These are phyloP conservation scores for Drosophila sulfurigaster DNA, from an alignment of 1,140 invertebrate genomes.

Conservation along the genomic window DNA sequence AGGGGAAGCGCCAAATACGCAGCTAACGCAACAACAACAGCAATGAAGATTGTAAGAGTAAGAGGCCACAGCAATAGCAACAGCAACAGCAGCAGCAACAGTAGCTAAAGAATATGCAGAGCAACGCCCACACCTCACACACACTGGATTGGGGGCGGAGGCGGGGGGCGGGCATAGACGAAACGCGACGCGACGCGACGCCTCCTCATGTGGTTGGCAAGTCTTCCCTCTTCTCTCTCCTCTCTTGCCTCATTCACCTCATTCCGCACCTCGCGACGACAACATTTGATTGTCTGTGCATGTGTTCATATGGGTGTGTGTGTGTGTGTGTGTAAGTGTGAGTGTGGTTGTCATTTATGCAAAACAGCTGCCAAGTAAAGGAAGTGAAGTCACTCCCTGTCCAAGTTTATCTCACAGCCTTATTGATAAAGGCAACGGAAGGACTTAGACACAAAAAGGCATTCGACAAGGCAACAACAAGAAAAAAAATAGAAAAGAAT, in stretches of 20 bases:
- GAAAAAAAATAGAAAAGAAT: slow-evolving; percentile 19
- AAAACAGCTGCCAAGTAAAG: slow-evolving; percentile 77
- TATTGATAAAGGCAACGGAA: slow-evolving; percentile 80
- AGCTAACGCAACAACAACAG: slow-evolving; percentile 47
- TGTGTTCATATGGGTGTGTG: slow-evolving; percentile 14
- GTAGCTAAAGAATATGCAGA: slow-evolving; percentile 11
- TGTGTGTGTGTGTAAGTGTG: slow-evolving; percentile 26
- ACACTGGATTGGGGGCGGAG: background rate
- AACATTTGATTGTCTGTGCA: slow-evolving; percentile 58
- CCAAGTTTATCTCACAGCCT: slow-evolving; percentile 70
- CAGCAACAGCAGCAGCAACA: slow-evolving; percentile 30
- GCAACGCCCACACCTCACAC: slow-evolving; percentile 40
- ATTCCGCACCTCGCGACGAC: slow-evolving; percentile 50
- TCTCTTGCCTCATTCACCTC: slow-evolving; percentile 2
- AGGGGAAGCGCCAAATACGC: slow-evolving; percentile 75
- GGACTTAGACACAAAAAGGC: slow-evolving; percentile 72
- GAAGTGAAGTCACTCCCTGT: slow-evolving; percentile 61
- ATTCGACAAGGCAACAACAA: slow-evolving; percentile 41
- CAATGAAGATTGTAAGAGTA: slow-evolving; percentile 21
- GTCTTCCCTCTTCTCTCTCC: slow-evolving; percentile 8
- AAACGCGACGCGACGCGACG: slow-evolving; percentile 32
- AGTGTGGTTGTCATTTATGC: slow-evolving; percentile 69
- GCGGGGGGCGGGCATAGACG: slow-evolving; percentile 45
- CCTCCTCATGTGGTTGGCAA: slow-evolving; percentile 42
- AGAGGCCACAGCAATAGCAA: slow-evolving; percentile 18